These are phyloP conservation scores for Coendou prehensilis DNA, from an alignment of 2,797 vertebrate genomes.

Conservation along the genomic window DNA sequence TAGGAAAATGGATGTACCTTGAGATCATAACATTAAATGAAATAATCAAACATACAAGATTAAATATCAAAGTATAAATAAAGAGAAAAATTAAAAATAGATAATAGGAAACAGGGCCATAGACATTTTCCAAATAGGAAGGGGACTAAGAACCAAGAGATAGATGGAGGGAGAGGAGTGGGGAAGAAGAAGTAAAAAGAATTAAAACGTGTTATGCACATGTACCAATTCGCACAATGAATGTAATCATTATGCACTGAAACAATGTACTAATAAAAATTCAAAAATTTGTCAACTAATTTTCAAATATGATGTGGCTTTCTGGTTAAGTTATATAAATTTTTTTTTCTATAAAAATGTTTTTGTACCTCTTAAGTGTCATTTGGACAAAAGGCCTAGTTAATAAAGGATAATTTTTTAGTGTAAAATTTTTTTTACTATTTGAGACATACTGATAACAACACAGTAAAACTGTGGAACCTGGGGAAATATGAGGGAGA, in stretches of 20 bases:
- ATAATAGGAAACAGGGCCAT: neutral
- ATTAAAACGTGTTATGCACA: neutral
- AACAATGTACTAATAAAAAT: neutral
- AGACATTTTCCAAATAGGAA: neutral
- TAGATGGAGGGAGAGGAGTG: neutral
- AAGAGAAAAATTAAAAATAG: neutral
- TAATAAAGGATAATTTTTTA: neutral
- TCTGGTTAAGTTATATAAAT: neutral
- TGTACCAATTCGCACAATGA: neutral
- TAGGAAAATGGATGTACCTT: neutral
- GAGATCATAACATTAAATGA: neutral
- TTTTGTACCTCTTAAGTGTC: neutral
- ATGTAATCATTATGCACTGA: neutral
- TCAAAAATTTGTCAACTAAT: neutral
- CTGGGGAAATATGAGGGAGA: neutral
- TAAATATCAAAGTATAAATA: neutral
- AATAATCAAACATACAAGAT: neutral
- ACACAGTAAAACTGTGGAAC: neutral
- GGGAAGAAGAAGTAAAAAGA: neutral
- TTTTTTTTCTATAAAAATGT: neutral
- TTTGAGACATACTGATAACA: neutral
- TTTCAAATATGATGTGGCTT: neutral
- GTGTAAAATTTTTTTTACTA: too few relatives aligned
- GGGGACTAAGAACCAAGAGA: neutral
- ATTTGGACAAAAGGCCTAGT: neutral